A percentile compares a stretch with the other conserved stretches of the same genome.
Conservation (phyloP, 2,888 invertebrate genomes). For the Nemotelus nigrinus region DNA sequence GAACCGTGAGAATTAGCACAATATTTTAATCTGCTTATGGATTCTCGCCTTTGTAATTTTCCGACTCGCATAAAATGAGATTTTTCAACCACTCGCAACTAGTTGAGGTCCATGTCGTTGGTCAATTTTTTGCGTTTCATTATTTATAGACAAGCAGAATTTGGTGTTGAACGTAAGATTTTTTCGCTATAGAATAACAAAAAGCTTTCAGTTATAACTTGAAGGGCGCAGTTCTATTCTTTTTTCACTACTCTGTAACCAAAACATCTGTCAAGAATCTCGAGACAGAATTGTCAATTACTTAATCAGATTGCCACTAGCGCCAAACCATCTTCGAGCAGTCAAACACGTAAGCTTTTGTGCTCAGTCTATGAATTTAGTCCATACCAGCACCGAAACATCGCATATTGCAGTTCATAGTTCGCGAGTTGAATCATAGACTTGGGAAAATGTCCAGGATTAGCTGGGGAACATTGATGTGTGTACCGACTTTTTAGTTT, state of each 20-base stretch:
- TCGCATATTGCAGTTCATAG: no score
- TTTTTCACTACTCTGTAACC: slow-evolving; percentile 16
- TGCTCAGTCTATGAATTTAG: no score
- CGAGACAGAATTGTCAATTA: slow-evolving; percentile 20
- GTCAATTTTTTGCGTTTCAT: slow-evolving; percentile 34
- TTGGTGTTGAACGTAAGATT: slow-evolving; percentile 1
- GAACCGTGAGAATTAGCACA: background rate
- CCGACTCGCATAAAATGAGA: background rate
- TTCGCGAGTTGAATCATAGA: no score
- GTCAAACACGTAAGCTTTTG: no score
- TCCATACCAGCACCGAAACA: no score
- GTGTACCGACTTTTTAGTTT: no score
- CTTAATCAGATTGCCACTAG: background rate
- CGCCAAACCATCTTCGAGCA: no score
- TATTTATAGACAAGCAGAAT: slow-evolving; percentile 6
- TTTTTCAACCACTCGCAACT: background rate
- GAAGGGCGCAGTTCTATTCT: slow-evolving; percentile 24
- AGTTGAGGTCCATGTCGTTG: background rate
- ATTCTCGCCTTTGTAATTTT: slow-evolving; percentile 5
- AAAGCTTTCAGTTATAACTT: slow-evolving; percentile 3
- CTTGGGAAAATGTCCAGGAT: no score
- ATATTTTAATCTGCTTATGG: slow-evolving; percentile 15
- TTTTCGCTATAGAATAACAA: background rate
- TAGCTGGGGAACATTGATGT: no score
- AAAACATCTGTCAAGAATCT: slow-evolving; percentile 34